Evolutionary conservation across 2,113 vertebrate species (phyloP).

Genomic region (Apistogramma diplotaenia): DNA sequence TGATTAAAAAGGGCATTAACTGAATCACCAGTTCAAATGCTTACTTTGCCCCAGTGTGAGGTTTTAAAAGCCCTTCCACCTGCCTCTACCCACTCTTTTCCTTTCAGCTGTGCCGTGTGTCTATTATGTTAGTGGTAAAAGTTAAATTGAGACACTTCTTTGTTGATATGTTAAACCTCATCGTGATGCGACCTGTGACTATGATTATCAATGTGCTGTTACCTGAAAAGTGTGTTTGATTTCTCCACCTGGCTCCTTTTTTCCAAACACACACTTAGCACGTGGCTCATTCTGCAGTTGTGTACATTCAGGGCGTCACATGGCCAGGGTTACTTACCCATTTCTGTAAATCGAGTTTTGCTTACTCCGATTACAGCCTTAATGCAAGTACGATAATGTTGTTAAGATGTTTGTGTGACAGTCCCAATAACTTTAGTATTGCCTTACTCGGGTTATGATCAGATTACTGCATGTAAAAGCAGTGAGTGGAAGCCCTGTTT

Average conservation of each 20-base stretch:
- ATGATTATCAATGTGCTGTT: background rate
- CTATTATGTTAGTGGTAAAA: background rate
- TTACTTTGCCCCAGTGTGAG: background rate
- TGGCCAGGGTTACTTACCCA: constrained; percentile 7
- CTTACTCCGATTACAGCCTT: constrained; percentile 20
- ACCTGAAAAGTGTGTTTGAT: background rate
- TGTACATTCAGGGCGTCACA: background rate
- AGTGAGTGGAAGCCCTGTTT: constrained; percentile 5
- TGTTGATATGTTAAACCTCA: background rate
- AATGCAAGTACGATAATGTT: constrained; percentile 40
- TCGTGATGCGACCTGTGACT: background rate
- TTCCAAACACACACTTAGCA: background rate
- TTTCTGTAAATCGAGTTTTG: constrained; percentile 35
- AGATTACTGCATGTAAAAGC: constrained; percentile 39
- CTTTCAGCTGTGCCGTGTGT: background rate
- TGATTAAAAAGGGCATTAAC: background rate
- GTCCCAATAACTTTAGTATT: constrained; percentile 44
- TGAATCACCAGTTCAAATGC: background rate
- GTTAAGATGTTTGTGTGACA: constrained; percentile 44
- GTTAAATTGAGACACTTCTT: too few relatives aligned
- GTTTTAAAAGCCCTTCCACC: background rate
- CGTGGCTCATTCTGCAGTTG: background rate
- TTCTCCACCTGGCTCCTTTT: background rate
- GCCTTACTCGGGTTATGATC: constrained; percentile 41
- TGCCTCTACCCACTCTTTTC: background rate